Conservation (phyloP, 2,888 invertebrate genomes). For the Chouioia cunea region DNA sequence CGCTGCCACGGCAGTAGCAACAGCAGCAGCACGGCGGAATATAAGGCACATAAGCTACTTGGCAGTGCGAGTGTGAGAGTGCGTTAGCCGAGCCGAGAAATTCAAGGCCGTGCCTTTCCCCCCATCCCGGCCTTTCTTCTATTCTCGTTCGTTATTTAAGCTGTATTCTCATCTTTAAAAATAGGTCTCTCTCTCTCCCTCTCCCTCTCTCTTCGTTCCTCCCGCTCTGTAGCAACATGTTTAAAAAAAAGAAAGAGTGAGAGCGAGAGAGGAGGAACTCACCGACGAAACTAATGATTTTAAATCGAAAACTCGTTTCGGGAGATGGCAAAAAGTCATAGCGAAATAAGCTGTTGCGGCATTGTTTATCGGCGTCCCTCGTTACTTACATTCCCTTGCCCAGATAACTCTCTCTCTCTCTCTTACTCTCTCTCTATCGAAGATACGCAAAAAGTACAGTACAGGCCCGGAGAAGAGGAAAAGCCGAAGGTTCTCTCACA, state of each 20-base stretch:
- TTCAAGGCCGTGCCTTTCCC: slow-evolving; percentile 56
- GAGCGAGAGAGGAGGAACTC: no score
- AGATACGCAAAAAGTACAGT: slow-evolving; percentile 1
- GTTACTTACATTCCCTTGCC: slow-evolving; percentile 21
- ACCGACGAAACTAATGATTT: no score
- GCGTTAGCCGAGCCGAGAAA: slow-evolving; percentile 55
- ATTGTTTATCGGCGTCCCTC: slow-evolving; percentile 22
- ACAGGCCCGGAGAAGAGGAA: neutral
- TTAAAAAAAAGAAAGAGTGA: no score
- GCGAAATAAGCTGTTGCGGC: slow-evolving; percentile 3
- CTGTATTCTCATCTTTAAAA: slow-evolving; percentile 45
- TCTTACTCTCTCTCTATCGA: slow-evolving; percentile 4
- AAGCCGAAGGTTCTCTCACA: slow-evolving; percentile 33
- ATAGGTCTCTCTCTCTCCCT: slow-evolving; percentile 25
- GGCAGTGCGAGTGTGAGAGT: slow-evolving; percentile 22
- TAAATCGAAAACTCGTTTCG: neutral
- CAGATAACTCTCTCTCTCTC: slow-evolving; percentile 4
- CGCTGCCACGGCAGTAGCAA: slow-evolving; percentile 64
- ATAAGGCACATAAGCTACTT: no score
- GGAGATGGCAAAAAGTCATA: no score
- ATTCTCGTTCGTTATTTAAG: slow-evolving; percentile 40
- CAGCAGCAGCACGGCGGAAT: no score
- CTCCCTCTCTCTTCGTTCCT: no score
- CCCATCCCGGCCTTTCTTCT: slow-evolving; percentile 43
- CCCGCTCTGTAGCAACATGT: no score